Conservation (phyloP, 2,113 vertebrate species). For the Toxotes jaculatrix region DNA sequence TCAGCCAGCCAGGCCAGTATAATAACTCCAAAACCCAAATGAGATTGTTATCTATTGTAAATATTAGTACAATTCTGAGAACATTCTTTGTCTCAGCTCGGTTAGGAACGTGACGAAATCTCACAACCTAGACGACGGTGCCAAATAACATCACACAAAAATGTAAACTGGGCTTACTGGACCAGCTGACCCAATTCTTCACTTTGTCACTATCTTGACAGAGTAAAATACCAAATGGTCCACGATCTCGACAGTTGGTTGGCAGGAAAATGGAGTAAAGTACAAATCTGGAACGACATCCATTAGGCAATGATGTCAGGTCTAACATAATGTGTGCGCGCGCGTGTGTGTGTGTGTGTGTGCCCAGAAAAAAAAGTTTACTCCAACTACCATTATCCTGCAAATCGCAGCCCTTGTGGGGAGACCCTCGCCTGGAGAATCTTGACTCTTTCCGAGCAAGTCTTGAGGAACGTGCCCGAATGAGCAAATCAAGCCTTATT, state of each 20-base stretch:
- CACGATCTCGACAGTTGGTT: conserved; percentile 27
- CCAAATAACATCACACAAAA: conserved; percentile 57
- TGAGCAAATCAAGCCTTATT: conserved; percentile 68
- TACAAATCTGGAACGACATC: conserved; percentile 30
- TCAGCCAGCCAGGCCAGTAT: conserved; percentile 7
- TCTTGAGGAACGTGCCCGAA: conserved; percentile 65
- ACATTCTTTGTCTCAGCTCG: conserved; percentile 32
- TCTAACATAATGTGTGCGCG: conserved; percentile 21
- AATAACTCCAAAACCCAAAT: conserved; percentile 44
- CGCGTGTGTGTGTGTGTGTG: conserved; percentile 37
- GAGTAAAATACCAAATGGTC: conserved; percentile 27
- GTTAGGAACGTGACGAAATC: conserved; percentile 55
- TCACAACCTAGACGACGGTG: conserved; percentile 1
- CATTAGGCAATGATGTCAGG: conserved; percentile 43
- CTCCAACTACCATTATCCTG: conserved; percentile 58
- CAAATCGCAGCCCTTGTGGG: conserved; percentile 53
- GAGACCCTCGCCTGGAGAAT: conserved; percentile 44
- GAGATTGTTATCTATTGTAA: conserved; percentile 67
- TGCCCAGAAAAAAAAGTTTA: conserved; percentile 47
- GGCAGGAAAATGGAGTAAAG: conserved; percentile 32
- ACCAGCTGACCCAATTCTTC: conserved; percentile 52
- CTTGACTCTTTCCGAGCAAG: conserved; percentile 47
- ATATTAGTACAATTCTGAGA: conserved; percentile 71
- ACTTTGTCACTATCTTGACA: conserved; percentile 49
- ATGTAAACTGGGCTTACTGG: conserved; percentile 38